A percentile compares a stretch with the other conserved stretches of the same genome.
These are phyloP conservation scores for Poecilobothrus nobilitatus DNA, from an alignment of 2,888 invertebrate genomes.

Conservation along the genomic window DNA sequence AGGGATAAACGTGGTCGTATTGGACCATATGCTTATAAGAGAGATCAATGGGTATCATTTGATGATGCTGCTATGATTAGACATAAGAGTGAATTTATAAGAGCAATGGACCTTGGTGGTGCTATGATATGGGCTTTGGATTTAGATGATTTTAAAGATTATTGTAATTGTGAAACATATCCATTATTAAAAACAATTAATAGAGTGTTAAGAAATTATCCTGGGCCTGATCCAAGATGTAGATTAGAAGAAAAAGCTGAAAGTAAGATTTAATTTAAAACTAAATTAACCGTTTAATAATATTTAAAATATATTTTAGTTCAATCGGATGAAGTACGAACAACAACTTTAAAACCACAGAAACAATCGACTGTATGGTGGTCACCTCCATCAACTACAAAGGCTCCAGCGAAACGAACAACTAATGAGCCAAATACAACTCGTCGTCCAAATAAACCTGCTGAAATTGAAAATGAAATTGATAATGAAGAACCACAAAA, in stretches of 20 bases:
- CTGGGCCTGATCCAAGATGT: constrained; percentile 57
- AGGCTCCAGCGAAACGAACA: constrained; percentile 16
- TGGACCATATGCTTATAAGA: constrained; percentile 75
- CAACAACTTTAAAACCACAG: constrained; percentile 2
- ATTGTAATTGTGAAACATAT: constrained; percentile 72
- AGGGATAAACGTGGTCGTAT: constrained; percentile 71
- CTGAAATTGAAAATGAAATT: neutral
- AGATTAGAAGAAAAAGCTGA: constrained; percentile 44
- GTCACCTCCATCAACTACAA: constrained; percentile 14
- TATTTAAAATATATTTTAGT: constrained; percentile 10
- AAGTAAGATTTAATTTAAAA: constrained; percentile 29
- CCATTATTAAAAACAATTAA: constrained; percentile 74
- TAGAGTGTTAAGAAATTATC: constrained; percentile 62
- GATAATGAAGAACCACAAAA: constrained; percentile 8
- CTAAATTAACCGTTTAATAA: neutral
- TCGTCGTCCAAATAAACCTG: constrained; percentile 14
- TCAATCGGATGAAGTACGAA: constrained; percentile 13
- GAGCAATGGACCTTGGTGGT: constrained; percentile 70
- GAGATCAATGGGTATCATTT: constrained; percentile 90
- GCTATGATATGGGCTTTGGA: constrained; percentile 87
- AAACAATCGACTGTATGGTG: constrained; percentile 2
- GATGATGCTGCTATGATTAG: constrained; percentile 78
- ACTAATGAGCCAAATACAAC: constrained; percentile 20
- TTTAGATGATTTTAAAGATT: constrained; percentile 75
- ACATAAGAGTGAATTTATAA: constrained; percentile 74